Evolutionary conservation across 2,113 vertebrate genomes (phyloP), one percentile per base, ranked within the genome.

Genomic region (Ophiodon elongatus): DNA sequence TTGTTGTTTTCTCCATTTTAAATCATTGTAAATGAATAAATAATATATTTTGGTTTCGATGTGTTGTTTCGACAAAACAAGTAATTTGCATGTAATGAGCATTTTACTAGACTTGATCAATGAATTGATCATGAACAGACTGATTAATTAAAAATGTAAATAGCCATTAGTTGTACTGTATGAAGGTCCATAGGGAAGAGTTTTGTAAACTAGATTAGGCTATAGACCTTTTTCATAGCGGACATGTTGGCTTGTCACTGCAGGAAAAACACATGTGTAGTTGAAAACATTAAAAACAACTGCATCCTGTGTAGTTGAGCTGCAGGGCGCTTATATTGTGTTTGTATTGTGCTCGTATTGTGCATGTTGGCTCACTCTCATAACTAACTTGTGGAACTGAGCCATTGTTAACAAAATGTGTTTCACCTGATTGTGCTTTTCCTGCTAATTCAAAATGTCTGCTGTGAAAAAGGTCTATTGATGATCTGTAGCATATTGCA

Each of bases 81-180:
- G 37, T 67, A 8, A 27, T 47, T 68, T 31, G 8, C 27, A 39
- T 39, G 14, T 37, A 13, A 60, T 31, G 27, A 62, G 27, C 10
- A 8, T 23, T 23, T 73, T 23, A n/a, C 9, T 60, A 74, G 27
- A 74, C 72, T 33, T 33, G 7, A 60, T 59, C 27, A 74, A 39
- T 56, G 33, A 27, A 11, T 8, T 21, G 31, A 31, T 69, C 19
- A 33, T 17, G 0, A 25, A 39, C 15, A 17, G 35, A 56, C 25
- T 39, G 8, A 37, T 54, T 52, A n/a, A 25, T 69, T 50, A 4
- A 2, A 10, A 35, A 63, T 35, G 3, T 6, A 19, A 60, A 33
- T 31, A 4, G 17, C 17, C 15, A 29, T 29, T 31, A 31, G 27
- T 60, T 54, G n/a, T 6, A 56, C n/a, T 27, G 25, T 43, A 14